Evolutionary conservation across 2,113 vertebrate species (phyloP).

Genomic region (Lutjanus erythropterus): DNA sequence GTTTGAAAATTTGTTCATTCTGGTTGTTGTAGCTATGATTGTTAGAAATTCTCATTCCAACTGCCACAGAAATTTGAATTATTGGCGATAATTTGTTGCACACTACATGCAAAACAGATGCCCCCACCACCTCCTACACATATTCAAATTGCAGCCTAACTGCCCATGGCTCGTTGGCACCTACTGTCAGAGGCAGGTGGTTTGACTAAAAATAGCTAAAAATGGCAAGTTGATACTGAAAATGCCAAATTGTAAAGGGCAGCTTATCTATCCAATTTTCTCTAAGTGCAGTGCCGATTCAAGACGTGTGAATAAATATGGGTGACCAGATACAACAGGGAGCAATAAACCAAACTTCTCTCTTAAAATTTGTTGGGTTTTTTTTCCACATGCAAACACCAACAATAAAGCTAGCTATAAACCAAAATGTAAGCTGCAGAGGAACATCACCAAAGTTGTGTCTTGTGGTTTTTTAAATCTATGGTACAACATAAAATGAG

Average conservation of each 20-base stretch:
- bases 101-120: slow-evolving; percentile 32
- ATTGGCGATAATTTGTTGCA: slow-evolving; percentile 2
- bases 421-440: background rate
- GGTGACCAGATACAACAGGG: slow-evolving; percentile 4
- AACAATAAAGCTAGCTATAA: background rate
- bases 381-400: background rate
- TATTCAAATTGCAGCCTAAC: slow-evolving; percentile 31
- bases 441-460: background rate
- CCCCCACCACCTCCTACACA: slow-evolving; percentile 15
- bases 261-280: background rate
- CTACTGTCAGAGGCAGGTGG: slow-evolving; percentile 12
- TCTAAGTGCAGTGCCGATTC: background rate
- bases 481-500: background rate
- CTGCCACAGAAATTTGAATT: slow-evolving; percentile 19
- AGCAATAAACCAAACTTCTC: background rate
- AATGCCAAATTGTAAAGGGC: slow-evolving; percentile 7
- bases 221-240: slow-evolving; percentile 5
- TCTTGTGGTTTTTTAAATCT: background rate
- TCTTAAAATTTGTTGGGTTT: background rate
- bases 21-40: background rate
- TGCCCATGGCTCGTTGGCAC: slow-evolving; percentile 12
- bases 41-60: background rate
- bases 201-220: slow-evolving; percentile 9
- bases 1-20: background rate
- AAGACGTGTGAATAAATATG: slow-evolving; percentile 16